A percentile compares a stretch with the other conserved stretches of the same genome.
Conservation (phyloP, 1,140 invertebrate genomes). For the Eueides isabella region DNA sequence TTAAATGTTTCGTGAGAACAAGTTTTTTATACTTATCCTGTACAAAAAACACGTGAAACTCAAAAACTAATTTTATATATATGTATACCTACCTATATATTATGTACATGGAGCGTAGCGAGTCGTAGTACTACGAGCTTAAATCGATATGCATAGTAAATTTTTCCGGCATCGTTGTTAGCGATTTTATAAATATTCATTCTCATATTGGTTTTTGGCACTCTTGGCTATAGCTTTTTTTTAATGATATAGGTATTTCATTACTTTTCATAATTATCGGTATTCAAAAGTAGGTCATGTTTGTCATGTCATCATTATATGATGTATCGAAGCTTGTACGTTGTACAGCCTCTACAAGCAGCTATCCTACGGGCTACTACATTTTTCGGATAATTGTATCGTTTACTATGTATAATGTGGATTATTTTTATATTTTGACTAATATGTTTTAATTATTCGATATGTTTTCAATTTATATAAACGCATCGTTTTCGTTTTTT, state of each 20-base stretch:
- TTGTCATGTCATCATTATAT: background rate
- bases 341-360: background rate
- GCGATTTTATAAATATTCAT: conserved; percentile 1
- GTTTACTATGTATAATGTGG: too few species aligned
- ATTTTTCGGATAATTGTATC: too few species aligned
- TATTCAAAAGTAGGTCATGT: background rate
- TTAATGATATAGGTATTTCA: background rate
- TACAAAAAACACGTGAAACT: background rate
- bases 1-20: too few species aligned
- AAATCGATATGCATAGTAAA: background rate
- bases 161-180: background rate
- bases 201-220: background rate
- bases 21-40: background rate
- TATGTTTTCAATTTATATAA: too few species aligned
- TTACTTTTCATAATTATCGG: background rate
- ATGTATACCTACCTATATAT: background rate
- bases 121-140: conserved; percentile 9
- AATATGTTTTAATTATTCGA: too few species aligned
- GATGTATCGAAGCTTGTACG: background rate
- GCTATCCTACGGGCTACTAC: too few species aligned
- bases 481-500: too few species aligned
- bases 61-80: background rate
- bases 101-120: background rate
- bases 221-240: background rate
- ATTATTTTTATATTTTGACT: too few species aligned